A percentile compares a stretch with the other conserved stretches of the same genome.
These are phyloP conservation scores for Helicolenus hilgendorfi DNA, from an alignment of 2,797 vertebrate species.

Conservation along the genomic window DNA sequence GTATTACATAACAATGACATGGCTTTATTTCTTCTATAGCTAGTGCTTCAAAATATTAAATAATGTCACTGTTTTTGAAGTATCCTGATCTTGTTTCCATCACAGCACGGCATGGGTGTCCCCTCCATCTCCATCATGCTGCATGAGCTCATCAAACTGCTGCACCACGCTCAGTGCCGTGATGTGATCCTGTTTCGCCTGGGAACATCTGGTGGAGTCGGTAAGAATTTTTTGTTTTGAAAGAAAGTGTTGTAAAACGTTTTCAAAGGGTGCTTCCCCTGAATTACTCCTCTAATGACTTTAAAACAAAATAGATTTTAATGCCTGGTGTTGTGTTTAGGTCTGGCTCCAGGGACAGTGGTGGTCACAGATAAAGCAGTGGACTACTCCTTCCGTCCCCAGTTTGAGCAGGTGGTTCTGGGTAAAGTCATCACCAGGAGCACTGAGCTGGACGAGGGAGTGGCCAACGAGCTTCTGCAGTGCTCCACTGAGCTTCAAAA, in stretches of 20 bases:
- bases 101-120: slow-evolving; percentile 94
- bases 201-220: slow-evolving; percentile 94
- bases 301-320: not conserved
- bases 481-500: slow-evolving; percentile 89
- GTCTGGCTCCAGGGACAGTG: slow-evolving; percentile 91
- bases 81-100: not conserved
- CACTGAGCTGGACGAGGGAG: slow-evolving; percentile 92
- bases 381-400: slow-evolving; percentile 91
- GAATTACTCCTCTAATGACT: not conserved
- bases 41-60: not conserved
- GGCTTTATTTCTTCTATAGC: no score
- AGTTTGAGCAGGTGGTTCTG: slow-evolving; percentile 93
- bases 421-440: slow-evolving; percentile 91
- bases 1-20: slow-evolving; percentile 43
- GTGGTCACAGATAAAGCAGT: slow-evolving; percentile 92
- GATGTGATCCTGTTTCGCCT: slow-evolving; percentile 92
- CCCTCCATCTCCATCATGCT: slow-evolving; percentile 96
- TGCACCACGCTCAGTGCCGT: slow-evolving; percentile 91
- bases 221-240: slow-evolving; percentile 69
- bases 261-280: not conserved
- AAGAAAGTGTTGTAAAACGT: not conserved
- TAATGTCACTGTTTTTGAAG: not conserved
- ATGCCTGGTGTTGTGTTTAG: slow-evolving; percentile 62
- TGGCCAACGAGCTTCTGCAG: slow-evolving; percentile 89
- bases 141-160: slow-evolving; percentile 95